Conservation (phyloP, 2,888 invertebrate genomes). For the Acleris sparsana region DNA sequence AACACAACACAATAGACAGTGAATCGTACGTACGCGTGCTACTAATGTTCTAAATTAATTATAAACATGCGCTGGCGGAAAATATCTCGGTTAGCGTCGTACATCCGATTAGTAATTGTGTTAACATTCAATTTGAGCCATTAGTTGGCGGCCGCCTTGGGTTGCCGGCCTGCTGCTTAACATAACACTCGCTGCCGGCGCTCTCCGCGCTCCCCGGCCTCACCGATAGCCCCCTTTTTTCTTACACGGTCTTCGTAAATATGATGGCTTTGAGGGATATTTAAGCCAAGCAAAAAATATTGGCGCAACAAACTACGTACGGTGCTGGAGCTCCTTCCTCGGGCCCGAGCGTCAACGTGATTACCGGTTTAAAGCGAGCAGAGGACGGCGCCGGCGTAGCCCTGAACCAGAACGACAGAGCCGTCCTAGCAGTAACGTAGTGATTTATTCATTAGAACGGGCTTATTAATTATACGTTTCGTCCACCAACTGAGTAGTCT, state of each 20-base stretch:
- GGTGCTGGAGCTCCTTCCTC: too few species aligned
- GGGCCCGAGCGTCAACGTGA: too few species aligned
- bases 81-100: conserved; percentile 51
- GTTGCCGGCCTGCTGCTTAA: conserved; percentile 8
- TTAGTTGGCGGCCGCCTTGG: conserved; percentile 42
- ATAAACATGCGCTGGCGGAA: conserved; percentile 59
- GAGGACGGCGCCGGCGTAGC: too few species aligned
- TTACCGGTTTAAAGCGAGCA: too few species aligned
- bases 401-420: too few species aligned
- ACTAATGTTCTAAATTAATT: conserved; percentile 66
- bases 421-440: neutral
- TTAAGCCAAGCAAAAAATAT: neutral
- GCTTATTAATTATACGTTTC: conserved; percentile 7
- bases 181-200: neutral
- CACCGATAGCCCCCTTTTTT: neutral
- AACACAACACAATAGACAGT: conserved; percentile 57
- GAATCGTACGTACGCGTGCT: conserved; percentile 46
- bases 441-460: conserved; percentile 1
- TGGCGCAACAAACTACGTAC: too few species aligned
- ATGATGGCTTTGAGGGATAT: neutral
- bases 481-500: conserved; percentile 54
- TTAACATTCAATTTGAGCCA: conserved; percentile 58
- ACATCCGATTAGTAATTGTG: conserved; percentile 54
- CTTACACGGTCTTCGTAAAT: neutral
- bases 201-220: too few species aligned